Evolutionary conservation across 2,797 vertebrate species (phyloP).

Genomic region (Rhabdomys pumilio): DNA sequence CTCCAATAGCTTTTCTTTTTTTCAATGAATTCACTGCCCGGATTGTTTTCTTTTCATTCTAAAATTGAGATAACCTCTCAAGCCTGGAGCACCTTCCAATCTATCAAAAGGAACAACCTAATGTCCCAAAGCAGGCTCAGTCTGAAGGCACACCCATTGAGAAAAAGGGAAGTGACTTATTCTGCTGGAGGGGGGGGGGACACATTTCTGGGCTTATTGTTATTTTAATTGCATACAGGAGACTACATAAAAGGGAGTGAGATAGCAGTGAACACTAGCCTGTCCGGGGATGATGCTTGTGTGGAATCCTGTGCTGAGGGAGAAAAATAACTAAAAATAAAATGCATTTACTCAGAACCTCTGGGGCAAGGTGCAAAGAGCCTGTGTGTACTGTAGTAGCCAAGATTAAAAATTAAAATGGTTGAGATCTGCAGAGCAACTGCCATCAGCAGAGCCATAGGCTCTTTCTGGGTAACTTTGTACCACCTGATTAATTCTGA

Average conservation of each 20-base stretch:
- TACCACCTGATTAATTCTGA: conserved; percentile 29
- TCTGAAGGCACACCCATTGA: not conserved
- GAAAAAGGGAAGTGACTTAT: not conserved
- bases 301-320: conserved; percentile 54
- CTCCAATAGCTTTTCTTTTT: conserved; percentile 16
- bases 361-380: conserved; percentile 67
- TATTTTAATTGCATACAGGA: conserved; percentile 65
- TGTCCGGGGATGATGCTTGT: conserved; percentile 17
- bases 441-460: not conserved
- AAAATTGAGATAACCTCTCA: conserved; percentile 45
- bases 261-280: not conserved
- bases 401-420: conserved; percentile 75
- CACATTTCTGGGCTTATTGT: conserved; percentile 51
- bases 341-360: conserved; percentile 71
- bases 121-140: not conserved
- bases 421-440: not conserved
- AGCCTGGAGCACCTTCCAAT: conserved; percentile 41
- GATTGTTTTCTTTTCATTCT: conserved; percentile 47
- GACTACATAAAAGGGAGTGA: conserved; percentile 47
- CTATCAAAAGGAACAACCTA: conserved; percentile 31
- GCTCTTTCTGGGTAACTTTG: conserved; percentile 22
- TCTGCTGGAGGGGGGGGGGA: not conserved
- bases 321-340: conserved; percentile 77
- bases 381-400: conserved; percentile 15
- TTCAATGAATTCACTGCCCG: conserved; percentile 51